These are phyloP conservation scores for Phalangium opilio DNA, from an alignment of 2,888 invertebrate genomes.

Conservation along the genomic window DNA sequence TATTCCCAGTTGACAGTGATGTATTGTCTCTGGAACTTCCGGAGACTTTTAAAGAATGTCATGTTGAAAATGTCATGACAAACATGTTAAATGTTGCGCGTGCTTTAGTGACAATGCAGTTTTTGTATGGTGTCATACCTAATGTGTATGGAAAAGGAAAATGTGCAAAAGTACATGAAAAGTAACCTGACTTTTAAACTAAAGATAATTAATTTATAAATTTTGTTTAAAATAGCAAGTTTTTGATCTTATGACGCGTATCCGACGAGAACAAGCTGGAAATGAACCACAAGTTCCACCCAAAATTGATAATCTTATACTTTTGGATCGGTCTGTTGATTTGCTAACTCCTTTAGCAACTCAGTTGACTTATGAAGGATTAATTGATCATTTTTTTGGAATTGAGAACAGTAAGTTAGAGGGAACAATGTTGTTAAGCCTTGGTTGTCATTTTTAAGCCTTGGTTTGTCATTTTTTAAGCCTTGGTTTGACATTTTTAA, in stretches of 20 bases:
- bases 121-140: conserved; percentile 73
- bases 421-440: no score
- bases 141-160: conserved; percentile 77
- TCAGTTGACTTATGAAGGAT: conserved; percentile 91
- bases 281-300: conserved; percentile 36
- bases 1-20: conserved; percentile 83
- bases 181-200: neutral
- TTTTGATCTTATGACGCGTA: conserved; percentile 18
- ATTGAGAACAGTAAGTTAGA: conserved; percentile 19
- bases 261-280: conserved; percentile 33
- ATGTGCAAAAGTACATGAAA: conserved; percentile 55
- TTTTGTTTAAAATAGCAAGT: conserved; percentile 13
- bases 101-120: conserved; percentile 68
- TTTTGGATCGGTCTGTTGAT: conserved; percentile 83
- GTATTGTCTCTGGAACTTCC: conserved; percentile 80
- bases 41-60: conserved; percentile 60
- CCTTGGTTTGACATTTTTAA: no score
- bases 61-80: conserved; percentile 75
- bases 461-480: no score
- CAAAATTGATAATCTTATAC: conserved; percentile 71
- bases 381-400: conserved; percentile 83
- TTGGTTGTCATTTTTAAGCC: no score
- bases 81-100: conserved; percentile 73
- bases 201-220: no score
- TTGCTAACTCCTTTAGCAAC: conserved; percentile 79